A percentile compares a stretch with the other conserved stretches of the same genome.
phyloP scores from a whole-genome alignment of 2,113 vertebrate species.

The Herpailurus yagouaroundi region DNA sequence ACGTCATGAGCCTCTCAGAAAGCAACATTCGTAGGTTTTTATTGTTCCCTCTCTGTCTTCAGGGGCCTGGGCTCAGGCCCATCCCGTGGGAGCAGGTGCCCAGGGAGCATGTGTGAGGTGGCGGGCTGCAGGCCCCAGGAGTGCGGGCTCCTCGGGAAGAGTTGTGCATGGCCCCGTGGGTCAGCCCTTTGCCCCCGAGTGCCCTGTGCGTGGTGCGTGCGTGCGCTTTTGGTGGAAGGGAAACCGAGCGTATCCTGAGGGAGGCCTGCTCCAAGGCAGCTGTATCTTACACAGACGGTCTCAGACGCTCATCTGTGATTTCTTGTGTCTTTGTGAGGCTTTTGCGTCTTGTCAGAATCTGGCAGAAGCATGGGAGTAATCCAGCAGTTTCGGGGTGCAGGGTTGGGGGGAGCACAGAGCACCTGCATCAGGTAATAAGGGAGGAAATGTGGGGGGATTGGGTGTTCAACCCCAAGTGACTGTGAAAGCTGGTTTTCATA shows the following conservation, averaged over 20 bases:
- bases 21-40: background rate
- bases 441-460: background rate
- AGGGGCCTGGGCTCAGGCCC: background rate
- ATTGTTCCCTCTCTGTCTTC: background rate
- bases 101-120: too few relatives aligned
- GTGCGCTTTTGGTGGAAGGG: background rate
- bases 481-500: background rate
- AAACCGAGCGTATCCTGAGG: background rate
- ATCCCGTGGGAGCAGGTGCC: rapidly evolving
- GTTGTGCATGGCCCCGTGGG: background rate
- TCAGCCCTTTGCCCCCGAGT: background rate
- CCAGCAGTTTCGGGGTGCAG: rapidly evolving
- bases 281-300: background rate
- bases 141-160: background rate
- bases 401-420: background rate
- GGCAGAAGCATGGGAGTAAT: background rate
- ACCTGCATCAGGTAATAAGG: background rate
- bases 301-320: background rate
- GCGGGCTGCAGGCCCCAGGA: background rate
- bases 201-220: background rate
- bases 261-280: background rate
- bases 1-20: background rate
- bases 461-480: background rate
- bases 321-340: background rate
- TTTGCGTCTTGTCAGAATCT: background rate